phyloP scores from a whole-genome alignment of 2,888 invertebrate species.

The Teleogryllus oceanicus region DNA sequence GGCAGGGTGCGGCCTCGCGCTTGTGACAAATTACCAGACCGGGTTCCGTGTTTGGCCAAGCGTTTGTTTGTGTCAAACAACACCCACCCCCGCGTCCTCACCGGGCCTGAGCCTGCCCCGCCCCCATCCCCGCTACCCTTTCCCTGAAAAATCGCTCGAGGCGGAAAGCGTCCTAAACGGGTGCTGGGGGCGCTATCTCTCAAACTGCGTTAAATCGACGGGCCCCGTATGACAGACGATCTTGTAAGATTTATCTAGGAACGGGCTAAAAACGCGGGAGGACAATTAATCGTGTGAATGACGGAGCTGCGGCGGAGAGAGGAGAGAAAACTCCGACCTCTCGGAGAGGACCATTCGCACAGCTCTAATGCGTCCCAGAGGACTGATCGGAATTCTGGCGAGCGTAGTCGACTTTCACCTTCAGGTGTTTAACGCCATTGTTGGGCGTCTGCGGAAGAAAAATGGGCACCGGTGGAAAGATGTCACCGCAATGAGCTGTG shows the following conservation, averaged over 20 bases:
- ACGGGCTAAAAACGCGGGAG: background rate
- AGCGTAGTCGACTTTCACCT: background rate
- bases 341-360: background rate
- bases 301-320: background rate
- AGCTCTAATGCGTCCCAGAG: background rate
- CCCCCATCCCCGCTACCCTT: background rate
- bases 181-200: background rate
- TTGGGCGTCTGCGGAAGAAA: no score
- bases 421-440: background rate
- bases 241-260: background rate
- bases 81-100: background rate
- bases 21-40: background rate
- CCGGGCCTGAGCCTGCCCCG: background rate
- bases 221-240: background rate
- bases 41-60: background rate
- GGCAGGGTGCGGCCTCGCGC: background rate
- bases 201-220: constrained; percentile 9
- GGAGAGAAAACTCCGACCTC: background rate
- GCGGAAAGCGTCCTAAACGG: background rate
- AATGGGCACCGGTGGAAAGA: no score
- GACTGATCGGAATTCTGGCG: background rate
- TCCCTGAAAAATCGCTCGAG: background rate
- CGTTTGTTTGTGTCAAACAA: constrained; percentile 18
- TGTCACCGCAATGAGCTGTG: no score
- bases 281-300: background rate